Evolutionary conservation across 53 echinoderm and acorn worm genomes (phyloP), one percentile per base, ranked within the genome.

Genomic region (Apostichopus leukothele): DNA sequence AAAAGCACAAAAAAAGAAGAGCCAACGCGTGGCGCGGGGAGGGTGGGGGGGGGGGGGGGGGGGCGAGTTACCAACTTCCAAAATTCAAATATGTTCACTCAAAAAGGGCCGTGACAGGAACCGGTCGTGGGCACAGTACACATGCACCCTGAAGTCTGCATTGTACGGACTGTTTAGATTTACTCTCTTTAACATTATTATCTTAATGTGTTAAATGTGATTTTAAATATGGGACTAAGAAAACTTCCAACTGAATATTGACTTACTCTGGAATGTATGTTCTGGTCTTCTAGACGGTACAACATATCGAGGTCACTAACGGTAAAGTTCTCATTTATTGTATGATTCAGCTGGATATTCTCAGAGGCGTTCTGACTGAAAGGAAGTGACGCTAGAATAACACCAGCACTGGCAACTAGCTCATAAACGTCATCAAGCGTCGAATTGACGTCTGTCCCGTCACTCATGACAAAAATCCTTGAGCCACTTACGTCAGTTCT

Each of bases 391-490:
- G 67, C 68, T 23, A 85, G 9, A 11, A 85, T 9, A 50, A 85
- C 85, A 2, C 85, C 85, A 50, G 85, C 85, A 12, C 20, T 20
- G 6, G 25, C 25, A 26, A 85, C 51, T 85, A 22, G 22, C 27
- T 60, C 63, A 6, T 12, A 12, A 66, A 85, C 85, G 14, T 85
- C 85, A 51, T 63, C 50, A 19, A 85, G 21, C 1, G 84, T 57
- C 20, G 60, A 60, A 61, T 50, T 23, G n/a, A 8, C 51, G 21
- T 85, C 85, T 9, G 85, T 67, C 1, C 85, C 85, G 51, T 85
- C 85, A 61, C 85, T 85, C 85, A 85, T 85, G 1, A 85, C n/a
- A 61, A 85, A 85, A 20, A 85, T 85, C 19, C 8, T 85, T 16
- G 50, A 50, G 7, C 60, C 68, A 16, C 63, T 63, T 23, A 85